These are phyloP conservation scores for Thermophis baileyi DNA, from an alignment of 2,113 vertebrate species.

Conservation along the genomic window DNA sequence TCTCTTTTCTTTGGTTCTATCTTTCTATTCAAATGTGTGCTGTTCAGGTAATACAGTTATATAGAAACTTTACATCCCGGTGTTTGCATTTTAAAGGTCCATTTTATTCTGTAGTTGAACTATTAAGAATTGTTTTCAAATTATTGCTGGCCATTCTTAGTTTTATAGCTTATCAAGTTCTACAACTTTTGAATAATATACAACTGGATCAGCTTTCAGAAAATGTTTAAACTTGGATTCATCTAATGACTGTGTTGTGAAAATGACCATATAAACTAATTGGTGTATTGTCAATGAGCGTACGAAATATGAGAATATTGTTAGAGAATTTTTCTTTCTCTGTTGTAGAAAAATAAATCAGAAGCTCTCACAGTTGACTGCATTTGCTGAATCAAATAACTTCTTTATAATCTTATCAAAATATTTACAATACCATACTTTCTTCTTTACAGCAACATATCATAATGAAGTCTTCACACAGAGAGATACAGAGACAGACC, in stretches of 20 bases:
- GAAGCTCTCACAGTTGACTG: too few species aligned
- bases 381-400: too few species aligned
- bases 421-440: too few species aligned
- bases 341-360: too few species aligned
- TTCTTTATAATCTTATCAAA: too few species aligned
- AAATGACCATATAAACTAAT: conserved; percentile 19
- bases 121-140: background rate
- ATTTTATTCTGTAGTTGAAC: background rate
- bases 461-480: too few species aligned
- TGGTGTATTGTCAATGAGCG: background rate
- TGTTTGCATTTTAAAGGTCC: background rate
- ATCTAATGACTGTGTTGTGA: conserved; percentile 7
- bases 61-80: background rate
- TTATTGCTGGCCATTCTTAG: background rate
- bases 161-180: background rate
- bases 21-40: background rate
- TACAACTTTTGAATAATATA: background rate
- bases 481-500: too few species aligned
- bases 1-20: background rate
- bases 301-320: background rate
- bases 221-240: conserved; percentile 32
- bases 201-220: background rate
- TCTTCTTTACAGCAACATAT: too few species aligned
- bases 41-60: background rate
- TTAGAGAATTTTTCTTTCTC: too few species aligned